These are phyloP conservation scores for Cantharis rustica DNA, from an alignment of 2,888 invertebrate species.

Conservation along the genomic window DNA sequence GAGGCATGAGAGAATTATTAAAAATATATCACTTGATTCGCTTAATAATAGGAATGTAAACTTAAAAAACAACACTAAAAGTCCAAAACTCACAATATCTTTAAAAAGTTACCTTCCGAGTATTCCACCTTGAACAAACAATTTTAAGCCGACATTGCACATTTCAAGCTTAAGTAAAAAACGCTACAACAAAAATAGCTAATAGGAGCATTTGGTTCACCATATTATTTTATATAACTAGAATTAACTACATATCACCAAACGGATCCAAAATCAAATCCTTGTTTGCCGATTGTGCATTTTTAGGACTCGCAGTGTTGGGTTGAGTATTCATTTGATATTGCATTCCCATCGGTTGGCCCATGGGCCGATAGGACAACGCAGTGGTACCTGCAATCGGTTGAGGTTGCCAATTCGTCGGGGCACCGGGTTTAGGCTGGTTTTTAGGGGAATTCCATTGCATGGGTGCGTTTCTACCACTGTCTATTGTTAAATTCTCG, in stretches of 20 bases:
- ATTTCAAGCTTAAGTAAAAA: not conserved
- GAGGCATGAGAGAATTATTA: constrained; percentile 7
- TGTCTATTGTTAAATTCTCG: constrained; percentile 89
- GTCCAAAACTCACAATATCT: not conserved
- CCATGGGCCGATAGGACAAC: constrained; percentile 84
- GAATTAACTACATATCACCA: constrained; percentile 53
- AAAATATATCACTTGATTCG: constrained; percentile 24
- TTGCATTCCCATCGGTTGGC: constrained; percentile 43
- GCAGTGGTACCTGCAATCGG: constrained; percentile 87
- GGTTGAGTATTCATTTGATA: constrained; percentile 38
- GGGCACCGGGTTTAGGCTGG: constrained; percentile 77
- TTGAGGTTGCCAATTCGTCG: constrained; percentile 83
- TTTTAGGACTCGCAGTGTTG: constrained; percentile 46
- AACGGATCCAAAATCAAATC: constrained; percentile 55
- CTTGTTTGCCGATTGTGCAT: constrained; percentile 41
- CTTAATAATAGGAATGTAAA: constrained; percentile 28
- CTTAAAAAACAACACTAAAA: constrained; percentile 22
- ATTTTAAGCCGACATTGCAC: constrained; percentile 3
- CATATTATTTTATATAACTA: not conserved
- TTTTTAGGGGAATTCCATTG: constrained; percentile 82
- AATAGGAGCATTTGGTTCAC: not conserved
- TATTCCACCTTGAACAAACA: not conserved
- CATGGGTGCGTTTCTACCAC: constrained; percentile 57
- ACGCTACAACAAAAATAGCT: not conserved
- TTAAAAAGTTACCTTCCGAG: not conserved